Percentiles rank a stretch among this genome's conserved stretches.
These are phyloP conservation scores for Leptinotarsa peninsularis DNA, from an alignment of 2,888 invertebrate genomes.

Conservation along the genomic window DNA sequence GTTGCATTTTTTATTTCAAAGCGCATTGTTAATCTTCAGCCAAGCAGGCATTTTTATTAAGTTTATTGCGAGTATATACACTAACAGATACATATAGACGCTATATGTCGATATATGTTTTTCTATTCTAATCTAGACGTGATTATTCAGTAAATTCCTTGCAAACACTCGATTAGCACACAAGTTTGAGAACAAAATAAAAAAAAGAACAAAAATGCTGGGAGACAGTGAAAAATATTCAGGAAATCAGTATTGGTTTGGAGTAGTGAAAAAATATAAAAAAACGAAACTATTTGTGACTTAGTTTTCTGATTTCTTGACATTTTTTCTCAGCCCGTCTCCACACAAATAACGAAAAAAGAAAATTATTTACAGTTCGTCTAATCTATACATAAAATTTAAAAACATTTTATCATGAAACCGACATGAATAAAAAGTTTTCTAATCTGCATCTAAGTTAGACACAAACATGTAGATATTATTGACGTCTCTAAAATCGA, in stretches of 20 bases:
- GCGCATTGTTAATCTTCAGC: slow-evolving; percentile 39
- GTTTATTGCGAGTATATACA: slow-evolving; percentile 52
- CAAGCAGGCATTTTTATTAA: slow-evolving; percentile 40
- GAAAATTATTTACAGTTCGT: slow-evolving; percentile 51
- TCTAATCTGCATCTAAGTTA: slow-evolving; percentile 56
- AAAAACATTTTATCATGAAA: slow-evolving; percentile 50
- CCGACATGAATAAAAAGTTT: slow-evolving; percentile 46
- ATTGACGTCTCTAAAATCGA: slow-evolving; percentile 51
- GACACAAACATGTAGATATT: slow-evolving; percentile 64
- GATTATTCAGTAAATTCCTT: slow-evolving; percentile 36
- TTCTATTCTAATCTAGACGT: slow-evolving; percentile 37
- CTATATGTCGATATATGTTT: slow-evolving; percentile 38
- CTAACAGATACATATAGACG: slow-evolving; percentile 43
- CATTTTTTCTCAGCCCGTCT: slow-evolving; percentile 36
- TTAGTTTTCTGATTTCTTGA: slow-evolving; percentile 5
- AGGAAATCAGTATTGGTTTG: not conserved
- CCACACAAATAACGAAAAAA: slow-evolving; percentile 44
- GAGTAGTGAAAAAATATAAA: not conserved
- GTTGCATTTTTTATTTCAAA: slow-evolving; percentile 27
- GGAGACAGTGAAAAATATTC: slow-evolving; percentile 31
- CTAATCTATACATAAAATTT: slow-evolving; percentile 54
- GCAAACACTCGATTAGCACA: slow-evolving; percentile 42
- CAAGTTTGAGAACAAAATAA: slow-evolving; percentile 30
- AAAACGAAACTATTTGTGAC: not conserved
- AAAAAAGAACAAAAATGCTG: slow-evolving; percentile 36